phyloP scores from a whole-genome alignment of 2,797 vertebrate genomes.

The Chaetophractus vellerosus region DNA sequence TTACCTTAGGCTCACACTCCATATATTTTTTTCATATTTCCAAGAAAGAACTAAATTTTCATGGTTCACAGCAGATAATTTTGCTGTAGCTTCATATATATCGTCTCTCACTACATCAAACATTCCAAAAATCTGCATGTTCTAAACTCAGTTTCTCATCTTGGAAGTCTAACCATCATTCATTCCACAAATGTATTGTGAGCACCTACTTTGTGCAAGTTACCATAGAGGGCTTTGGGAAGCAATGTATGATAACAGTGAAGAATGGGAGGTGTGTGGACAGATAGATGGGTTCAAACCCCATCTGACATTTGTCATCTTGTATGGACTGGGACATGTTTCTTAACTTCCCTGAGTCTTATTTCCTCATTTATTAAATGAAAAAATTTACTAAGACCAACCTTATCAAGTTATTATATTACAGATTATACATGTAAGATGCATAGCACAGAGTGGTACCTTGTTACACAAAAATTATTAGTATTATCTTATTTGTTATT shows the following conservation, averaged over 20 bases:
- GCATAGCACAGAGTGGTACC: neutral
- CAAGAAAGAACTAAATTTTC: slow-evolving; percentile 87
- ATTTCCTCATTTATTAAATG: neutral
- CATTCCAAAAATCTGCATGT: neutral
- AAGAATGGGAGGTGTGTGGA: neutral
- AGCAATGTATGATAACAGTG: neutral
- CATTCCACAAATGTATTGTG: neutral
- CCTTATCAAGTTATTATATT: neutral
- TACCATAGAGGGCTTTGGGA: neutral
- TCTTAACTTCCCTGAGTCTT: neutral
- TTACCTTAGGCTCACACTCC: slow-evolving; percentile 88
- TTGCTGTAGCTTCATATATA: slow-evolving; percentile 81
- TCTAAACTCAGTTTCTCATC: neutral
- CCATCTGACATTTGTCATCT: neutral
- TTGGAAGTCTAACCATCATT: neutral
- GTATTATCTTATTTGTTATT: neutral
- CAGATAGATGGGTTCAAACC: neutral
- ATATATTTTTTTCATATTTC: slow-evolving; percentile 84
- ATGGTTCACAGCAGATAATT: slow-evolving; percentile 83
- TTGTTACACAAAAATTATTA: neutral
- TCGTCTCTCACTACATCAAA: slow-evolving; percentile 78
- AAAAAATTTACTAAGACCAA: neutral
- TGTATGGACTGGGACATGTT: neutral
- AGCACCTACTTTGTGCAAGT: neutral
- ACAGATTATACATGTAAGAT: neutral